Base-by-base conservation (phyloP, 2,888 invertebrate species). In the Drosophila acutilabella region DNA sequence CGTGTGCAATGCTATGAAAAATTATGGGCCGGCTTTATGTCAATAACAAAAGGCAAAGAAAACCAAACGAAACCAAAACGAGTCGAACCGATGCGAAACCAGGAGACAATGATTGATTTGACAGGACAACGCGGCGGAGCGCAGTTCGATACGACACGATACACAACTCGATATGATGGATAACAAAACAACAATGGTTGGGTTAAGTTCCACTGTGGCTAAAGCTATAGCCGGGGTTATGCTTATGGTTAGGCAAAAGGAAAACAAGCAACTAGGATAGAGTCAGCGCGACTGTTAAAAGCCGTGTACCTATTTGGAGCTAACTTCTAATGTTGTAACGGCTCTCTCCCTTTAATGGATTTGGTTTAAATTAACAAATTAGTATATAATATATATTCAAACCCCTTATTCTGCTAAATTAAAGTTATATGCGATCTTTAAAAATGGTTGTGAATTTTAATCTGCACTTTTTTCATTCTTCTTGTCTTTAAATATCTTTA, bases 81-180 rank as follows among this genome's bases (percentile, higher is more conserved):
- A 67, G 50, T 45, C 51, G 59, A 42, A 14, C 36, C 33, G 45
- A 52, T 44, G 33, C 44, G 45, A 69, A 56, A 77, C 71, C 78
- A 80, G 80, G 80, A 83, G 81, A 88, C 87, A 84, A 91, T 91
- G 91, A 91, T 91, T 90, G 90, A 91, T 91, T 90, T 91, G 90
- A 91, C 91, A 91, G 86, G 87, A 82, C 86, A 69, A 74, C 70
- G 74, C 57, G 65, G 48, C 57, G 50, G 67, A 62, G 62, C 56
- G 61, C 67, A 52, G 72, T 58, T 56, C 53, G 64, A 57, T 48
- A 42, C 36, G 48, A 64, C 51, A 47, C 33, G 47, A 52, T 30
- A 57, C 26, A 54, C 23, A 40, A 64, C 58, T 50, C 50, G 58
- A 73, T 48, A 45, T 64, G 67, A 64, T 66, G 54, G 56, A 67